Evolutionary conservation across 1,140 invertebrate species (phyloP), one percentile per base, ranked within the genome.

Genomic region (Apis florea): DNA sequence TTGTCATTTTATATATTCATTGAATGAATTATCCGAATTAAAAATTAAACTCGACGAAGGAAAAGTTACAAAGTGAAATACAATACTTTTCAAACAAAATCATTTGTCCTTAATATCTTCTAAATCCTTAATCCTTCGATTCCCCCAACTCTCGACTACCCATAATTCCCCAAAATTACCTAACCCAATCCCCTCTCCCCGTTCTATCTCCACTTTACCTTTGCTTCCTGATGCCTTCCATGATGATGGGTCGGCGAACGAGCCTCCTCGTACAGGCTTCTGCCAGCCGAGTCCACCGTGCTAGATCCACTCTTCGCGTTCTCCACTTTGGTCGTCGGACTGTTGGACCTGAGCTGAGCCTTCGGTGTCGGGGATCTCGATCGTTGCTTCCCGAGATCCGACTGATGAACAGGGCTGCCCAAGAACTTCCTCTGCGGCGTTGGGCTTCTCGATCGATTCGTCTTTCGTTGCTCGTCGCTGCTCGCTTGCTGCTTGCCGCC

Each of bases 371-470:
- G 94, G 61, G 94, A 94, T 90, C 89, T 88, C 53, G 90, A 91
- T 84, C 90, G 87, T 59, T 88, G 86, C 66, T 88, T 89, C 51
- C 78, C 85, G 54, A 90, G 88, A 78, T 91, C 89, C 26, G 61
- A 53, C 40, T 91, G 88, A 24, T 88, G 90, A 51, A 73, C 84
- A 19, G 87, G 90, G 72, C 89, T 91, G 54, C 63, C 75, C 12
- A 86, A 66, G 21, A 88, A 88, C 79, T 92, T 93, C 31, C 90
- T 89, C 79, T 92, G 92, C 0, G 92, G 91, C 31, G 92, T 93
- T 13, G 92, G 92, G 83, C 93, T 89, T 88, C 93, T 78, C 85
- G 93, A 92, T 54, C 94, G 94, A 83, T 94, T 95, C 76, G 88
- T 92, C n/a, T 91, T 93, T 67, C 87, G 94, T 91, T 87, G 95